Base-by-base conservation (phyloP, 2,888 invertebrate species). In the Phymatocera aterrima region DNA sequence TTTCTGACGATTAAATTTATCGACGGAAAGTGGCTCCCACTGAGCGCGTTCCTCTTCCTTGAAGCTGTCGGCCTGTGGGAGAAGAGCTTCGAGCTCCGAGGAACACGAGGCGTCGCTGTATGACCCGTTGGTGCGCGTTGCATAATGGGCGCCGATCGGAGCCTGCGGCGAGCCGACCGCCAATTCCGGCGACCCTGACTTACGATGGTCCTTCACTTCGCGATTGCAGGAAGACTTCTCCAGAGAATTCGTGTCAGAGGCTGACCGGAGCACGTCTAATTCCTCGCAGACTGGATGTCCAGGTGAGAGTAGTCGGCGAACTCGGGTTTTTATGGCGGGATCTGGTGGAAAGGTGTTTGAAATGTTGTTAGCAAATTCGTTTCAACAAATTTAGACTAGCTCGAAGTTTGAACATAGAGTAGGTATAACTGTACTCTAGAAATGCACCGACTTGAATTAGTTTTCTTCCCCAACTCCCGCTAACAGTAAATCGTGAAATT, bases 251-350 rank as follows among this genome's bases (percentile, higher is more conserved):
- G 83, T 85, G 78, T 80, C 74, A 75, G 57, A 78, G 83, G 82
- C 79, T 79, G 80, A 74, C 70, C 60, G 60, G 37, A 80, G 79
- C 77, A 12, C 46, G 85, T 91, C 90, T 83, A 90, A 91, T 74
- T 91, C 92, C 82, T 90, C 91, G 82, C 88, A 88, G 79, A 84
- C 85, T 79, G 92, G 81, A 70, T 87, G 88, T 77, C 86, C 92
- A 83, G 94, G 93, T 77, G 94, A 93, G 84, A 96, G 91, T 90
- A 95, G 94, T 85, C 95, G 94, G 88, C 94, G 93, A 85, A 96
- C 94, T 86, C 94, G 95, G 82, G 96, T 96, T 91, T 97, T 97
- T 90, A 97, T 94, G 91, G 95, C 95, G 84, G 97, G 96, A 94
- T 97, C 97, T 72, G 34, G 0, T 34, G 10, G 72, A 24, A 12